phyloP scores from a whole-genome alignment of 2,797 vertebrate species.

The Pseudochromis fuscus region DNA sequence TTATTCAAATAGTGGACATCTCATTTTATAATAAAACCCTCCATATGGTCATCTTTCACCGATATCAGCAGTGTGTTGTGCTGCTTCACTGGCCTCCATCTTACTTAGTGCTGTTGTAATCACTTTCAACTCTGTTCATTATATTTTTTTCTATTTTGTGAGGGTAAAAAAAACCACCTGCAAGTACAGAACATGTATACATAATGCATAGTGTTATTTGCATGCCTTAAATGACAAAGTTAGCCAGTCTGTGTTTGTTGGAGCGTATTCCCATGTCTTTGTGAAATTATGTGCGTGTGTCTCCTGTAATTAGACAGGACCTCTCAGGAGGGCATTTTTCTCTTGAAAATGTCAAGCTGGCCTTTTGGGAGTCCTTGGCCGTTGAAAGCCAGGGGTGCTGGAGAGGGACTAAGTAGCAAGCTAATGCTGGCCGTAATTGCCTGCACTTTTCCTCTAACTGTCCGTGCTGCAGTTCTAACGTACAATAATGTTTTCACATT shows the following conservation, averaged over 20 bases:
- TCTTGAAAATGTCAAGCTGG: conserved; percentile 84
- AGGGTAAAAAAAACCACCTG: not conserved
- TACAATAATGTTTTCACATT: conserved; percentile 48
- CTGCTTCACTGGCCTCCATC: conserved; percentile 44
- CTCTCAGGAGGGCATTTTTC: conserved; percentile 76
- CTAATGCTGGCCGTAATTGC: conserved; percentile 72
- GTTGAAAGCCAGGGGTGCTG: conserved; percentile 69
- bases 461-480: conserved; percentile 22
- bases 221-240: too few relatives aligned
- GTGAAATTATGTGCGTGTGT: conserved; percentile 50
- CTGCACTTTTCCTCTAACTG: conserved; percentile 54
- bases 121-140: conserved; percentile 21
- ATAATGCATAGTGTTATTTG: too few relatives aligned
- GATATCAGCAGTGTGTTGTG: conserved; percentile 36
- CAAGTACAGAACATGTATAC: not conserved
- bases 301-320: conserved; percentile 76
- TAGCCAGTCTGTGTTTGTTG: not conserved
- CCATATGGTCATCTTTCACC: conserved; percentile 47
- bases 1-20: conserved; percentile 50
- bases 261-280: conserved; percentile 12
- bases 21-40: conserved; percentile 39
- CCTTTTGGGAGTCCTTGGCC: conserved; percentile 80
- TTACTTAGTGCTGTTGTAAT: conserved; percentile 27
- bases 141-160: not conserved
- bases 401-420: conserved; percentile 61